These are phyloP conservation scores for Philopedon plagiatum DNA, from an alignment of 2,888 invertebrate genomes.

Conservation along the genomic window DNA sequence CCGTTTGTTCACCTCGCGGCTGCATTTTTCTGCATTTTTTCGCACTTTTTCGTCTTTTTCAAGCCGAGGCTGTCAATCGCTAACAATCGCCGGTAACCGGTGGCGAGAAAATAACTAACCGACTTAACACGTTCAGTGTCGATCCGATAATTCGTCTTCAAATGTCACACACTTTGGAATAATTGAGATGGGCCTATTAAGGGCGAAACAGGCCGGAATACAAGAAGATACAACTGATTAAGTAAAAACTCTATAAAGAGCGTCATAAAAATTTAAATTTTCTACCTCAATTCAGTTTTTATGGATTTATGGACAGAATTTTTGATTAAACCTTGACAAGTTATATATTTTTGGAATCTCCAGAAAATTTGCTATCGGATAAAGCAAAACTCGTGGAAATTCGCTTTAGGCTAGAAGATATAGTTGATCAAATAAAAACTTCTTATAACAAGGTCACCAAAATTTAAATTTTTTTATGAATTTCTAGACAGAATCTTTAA, in stretches of 20 bases:
- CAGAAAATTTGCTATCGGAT: too few species aligned
- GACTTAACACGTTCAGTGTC: slow-evolving; percentile 67
- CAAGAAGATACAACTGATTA: slow-evolving; percentile 37
- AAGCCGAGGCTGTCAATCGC: slow-evolving; percentile 41
- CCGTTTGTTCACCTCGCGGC: slow-evolving; percentile 40
- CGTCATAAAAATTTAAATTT: too few species aligned
- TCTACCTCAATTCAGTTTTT: too few species aligned
- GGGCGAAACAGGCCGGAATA: slow-evolving; percentile 47
- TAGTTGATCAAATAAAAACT: too few species aligned
- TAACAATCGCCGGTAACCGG: slow-evolving; percentile 52
- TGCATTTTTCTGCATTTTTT: slow-evolving; percentile 46
- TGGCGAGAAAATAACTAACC: slow-evolving; percentile 68
- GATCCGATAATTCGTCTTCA: slow-evolving; percentile 67
- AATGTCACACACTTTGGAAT: slow-evolving; percentile 60
- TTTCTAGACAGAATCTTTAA: too few species aligned
- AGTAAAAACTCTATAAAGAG: not conserved
- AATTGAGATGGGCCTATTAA: slow-evolving; percentile 54
- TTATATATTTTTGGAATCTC: too few species aligned
- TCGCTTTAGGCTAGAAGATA: too few species aligned
- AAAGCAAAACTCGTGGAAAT: too few species aligned
- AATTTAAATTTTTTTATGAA: too few species aligned
- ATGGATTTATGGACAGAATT: too few species aligned
- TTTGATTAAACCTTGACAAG: too few species aligned
- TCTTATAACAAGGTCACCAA: too few species aligned
- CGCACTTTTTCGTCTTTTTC: slow-evolving; percentile 34